A percentile compares a stretch with the other conserved stretches of the same genome.
These are phyloP conservation scores for Drosophila obscura DNA, from an alignment of 1,140 invertebrate species.

Conservation along the genomic window DNA sequence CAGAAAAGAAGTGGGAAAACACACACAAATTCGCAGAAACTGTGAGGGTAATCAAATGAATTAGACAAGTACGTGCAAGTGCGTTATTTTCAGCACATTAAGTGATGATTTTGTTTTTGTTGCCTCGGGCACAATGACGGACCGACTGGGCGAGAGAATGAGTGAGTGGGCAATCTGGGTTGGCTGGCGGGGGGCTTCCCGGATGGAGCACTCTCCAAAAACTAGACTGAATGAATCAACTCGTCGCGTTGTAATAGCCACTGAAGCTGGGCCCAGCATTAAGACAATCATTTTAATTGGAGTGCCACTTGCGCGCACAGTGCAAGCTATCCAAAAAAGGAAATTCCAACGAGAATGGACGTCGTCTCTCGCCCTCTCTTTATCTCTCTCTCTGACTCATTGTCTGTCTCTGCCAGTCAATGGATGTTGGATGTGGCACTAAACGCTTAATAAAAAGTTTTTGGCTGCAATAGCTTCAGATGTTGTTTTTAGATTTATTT, in stretches of 20 bases:
- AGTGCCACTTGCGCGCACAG: constrained; percentile 60
- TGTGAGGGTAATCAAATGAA: constrained; percentile 75
- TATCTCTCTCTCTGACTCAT: constrained; percentile 5
- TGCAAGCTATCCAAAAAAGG: constrained; percentile 43
- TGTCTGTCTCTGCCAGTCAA: constrained; percentile 26
- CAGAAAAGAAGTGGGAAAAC: not conserved
- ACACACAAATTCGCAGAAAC: constrained; percentile 37
- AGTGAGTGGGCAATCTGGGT: not conserved
- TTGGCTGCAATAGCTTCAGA: constrained; percentile 27
- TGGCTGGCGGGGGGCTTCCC: constrained; percentile 8
- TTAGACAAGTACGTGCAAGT: constrained; percentile 77
- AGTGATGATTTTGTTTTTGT: constrained; percentile 58
- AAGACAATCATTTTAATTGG: constrained; percentile 81
- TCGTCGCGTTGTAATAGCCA: constrained; percentile 58
- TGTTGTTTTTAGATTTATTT: constrained; percentile 56
- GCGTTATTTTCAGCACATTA: constrained; percentile 77
- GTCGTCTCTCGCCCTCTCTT: constrained; percentile 11
- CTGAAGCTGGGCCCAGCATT: constrained; percentile 51
- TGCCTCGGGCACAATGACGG: constrained; percentile 26
- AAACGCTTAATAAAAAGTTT: constrained; percentile 61
- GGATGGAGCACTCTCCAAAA: constrained; percentile 38
- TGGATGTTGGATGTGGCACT: constrained; percentile 42
- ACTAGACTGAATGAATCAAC: constrained; percentile 64
- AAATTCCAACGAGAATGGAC: constrained; percentile 38
- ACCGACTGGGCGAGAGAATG: constrained; percentile 25